Base-by-base conservation (phyloP, 2,113 vertebrate species). In the Thamnophis sirtalis region DNA sequence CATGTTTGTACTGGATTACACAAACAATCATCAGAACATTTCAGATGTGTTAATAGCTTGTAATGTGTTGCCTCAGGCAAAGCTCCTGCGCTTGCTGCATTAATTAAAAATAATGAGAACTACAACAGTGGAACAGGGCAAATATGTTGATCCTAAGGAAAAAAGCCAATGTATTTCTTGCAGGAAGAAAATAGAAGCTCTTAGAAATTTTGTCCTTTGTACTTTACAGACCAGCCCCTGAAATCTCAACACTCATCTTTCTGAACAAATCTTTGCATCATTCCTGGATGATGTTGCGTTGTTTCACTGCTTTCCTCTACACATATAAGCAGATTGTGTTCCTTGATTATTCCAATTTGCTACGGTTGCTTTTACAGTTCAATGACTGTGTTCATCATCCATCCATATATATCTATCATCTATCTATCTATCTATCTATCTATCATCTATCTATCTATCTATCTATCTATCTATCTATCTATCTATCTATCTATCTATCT, bases 101-200 rank as follows among this genome's bases (percentile, higher is more conserved):
- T 90, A 55, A 60, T 90, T 90, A 93, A 90, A 93, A 93, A 90
- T 93, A 93, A 93, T 80, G 84, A 93, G 89, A 90, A 80, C 86
- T 87, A 87, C 54, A 60, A 49, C 87, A 53, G 58, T 89, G 68
- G 54, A 90, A 90, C 5, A 2, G 89, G 49, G 24, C 80, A 54
- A 84, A 86, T 87, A 87, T 87, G 49, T 87, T 55, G 38, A 87
- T 0, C 17, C 21, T 60, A 85, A 58, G 33, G 28, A 89, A 87
- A 89, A 55, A 24, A 24, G 48, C 55, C 11, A 89, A 55, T 73
- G 88, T 86, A 80, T 86, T 58, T 86, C 48, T 26, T 13, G 87
- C 63, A 89, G 38, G 33, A 84, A 24, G 26, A 10, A 19, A 84
- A 24, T 43, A 49, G 13, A 49, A 48, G 13, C 0, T 4, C 6